Base-by-base conservation (phyloP, 2,113 vertebrate species). In the Chionis minor region DNA sequence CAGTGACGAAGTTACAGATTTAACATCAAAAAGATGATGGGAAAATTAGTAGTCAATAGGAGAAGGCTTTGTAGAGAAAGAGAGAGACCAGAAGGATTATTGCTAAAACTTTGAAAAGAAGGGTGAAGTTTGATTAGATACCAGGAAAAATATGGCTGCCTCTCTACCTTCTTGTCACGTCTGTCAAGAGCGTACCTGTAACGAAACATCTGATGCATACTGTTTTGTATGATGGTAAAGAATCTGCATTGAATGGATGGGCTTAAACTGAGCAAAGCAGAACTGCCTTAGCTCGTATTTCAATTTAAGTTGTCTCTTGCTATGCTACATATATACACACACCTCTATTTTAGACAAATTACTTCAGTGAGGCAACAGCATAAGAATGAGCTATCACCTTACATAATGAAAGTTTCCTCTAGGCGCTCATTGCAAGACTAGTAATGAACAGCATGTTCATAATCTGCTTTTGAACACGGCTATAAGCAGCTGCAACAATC, bases 381-480 rank as follows among this genome's bases (percentile, higher is more conserved):
- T 71, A 81, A 92, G 67, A 93, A 83, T 26, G 49, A 65, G 87
- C 80, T 96, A 73, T 94, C 14, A 2, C 66, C 71, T 96, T 94
- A 59, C 32, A 40, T 90, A 47, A 81, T 47, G 38, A 54, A 93
- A 82, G 75, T 94, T 96, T 95, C 94, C 87, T 97, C 70, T 92
- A 93, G 96, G 94, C 96, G 88, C 86, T 96, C 52, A 1, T 30
- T 83, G 89, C 9, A 14, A 66, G 91, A 38, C 77, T 51, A 10
- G 9, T 86, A 84, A 69, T 40, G 54, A 88, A 26, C 58, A 51
- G 4, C 47, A 18, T 74, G 73, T 72, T 97, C 73, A 52, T 91
- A 81, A 96, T 89, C 58, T 86, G 63, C 42, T 74, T 92, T 54
- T 30, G 42, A 80, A 58, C 8, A 5, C 54, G 73, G 59, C 55